Conservation (phyloP, 2,888 invertebrate genomes). For the Oeneis ivallda region DNA sequence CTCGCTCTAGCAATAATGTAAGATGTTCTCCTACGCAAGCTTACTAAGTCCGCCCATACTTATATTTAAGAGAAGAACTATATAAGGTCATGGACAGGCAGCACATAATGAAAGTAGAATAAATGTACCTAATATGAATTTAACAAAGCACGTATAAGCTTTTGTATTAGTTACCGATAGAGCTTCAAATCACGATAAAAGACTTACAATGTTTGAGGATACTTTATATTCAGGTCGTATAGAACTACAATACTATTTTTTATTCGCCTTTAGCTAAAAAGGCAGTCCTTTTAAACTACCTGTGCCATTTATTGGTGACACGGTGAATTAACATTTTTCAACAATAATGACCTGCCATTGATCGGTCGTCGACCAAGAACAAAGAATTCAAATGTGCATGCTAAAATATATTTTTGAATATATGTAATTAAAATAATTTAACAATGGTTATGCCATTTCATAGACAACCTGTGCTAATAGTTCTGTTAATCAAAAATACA, state of each 20-base stretch:
- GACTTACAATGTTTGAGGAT: constrained; percentile 1
- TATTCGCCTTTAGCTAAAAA: constrained; percentile 54
- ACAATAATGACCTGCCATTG: constrained; percentile 23
- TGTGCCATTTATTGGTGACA: constrained; percentile 33
- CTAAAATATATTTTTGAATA: not conserved
- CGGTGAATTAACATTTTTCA: constrained; percentile 26
- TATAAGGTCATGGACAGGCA: not conserved
- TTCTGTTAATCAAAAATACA: too few relatives aligned
- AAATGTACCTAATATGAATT: not conserved
- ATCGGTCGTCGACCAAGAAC: constrained; percentile 30
- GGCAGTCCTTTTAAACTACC: constrained; percentile 47
- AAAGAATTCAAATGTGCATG: constrained; percentile 3
- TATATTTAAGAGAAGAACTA: not conserved
- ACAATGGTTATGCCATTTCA: not conserved
- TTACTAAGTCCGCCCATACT: constrained; percentile 5
- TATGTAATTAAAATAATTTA: not conserved
- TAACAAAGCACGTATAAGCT: not conserved
- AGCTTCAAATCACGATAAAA: constrained; percentile 4
- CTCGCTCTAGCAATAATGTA: not conserved
- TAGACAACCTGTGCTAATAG: not conserved
- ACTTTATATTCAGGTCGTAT: constrained; percentile 51
- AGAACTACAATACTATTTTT: constrained; percentile 51
- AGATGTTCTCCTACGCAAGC: not conserved
- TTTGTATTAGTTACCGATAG: not conserved
- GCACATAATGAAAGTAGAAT: not conserved